Evolutionary conservation across 1,140 invertebrate genomes (phyloP).

Genomic region (Ips nitidus): DNA sequence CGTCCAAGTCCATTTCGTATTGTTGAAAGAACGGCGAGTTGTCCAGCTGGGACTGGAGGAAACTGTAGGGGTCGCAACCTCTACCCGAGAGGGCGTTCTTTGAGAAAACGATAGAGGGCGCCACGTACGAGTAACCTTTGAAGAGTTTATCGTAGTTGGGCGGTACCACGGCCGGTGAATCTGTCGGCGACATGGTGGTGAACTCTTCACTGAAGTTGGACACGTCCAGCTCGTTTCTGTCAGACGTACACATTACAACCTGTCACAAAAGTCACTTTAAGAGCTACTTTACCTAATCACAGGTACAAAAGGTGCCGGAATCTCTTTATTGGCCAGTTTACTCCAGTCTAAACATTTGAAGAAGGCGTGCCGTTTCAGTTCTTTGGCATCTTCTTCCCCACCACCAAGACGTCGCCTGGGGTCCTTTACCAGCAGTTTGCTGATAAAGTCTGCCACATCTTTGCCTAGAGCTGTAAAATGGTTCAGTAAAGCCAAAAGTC

Average conservation of each 20-base stretch:
- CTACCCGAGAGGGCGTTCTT: constrained; percentile 76
- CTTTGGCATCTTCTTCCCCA: constrained; percentile 74
- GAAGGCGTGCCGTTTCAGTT: constrained; percentile 85
- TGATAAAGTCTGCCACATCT: constrained; percentile 65
- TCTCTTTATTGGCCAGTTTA: constrained; percentile 69
- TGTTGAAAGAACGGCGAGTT: constrained; percentile 84
- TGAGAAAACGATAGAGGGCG: constrained; percentile 87
- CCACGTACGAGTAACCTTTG: constrained; percentile 91
- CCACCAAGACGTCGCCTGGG: constrained; percentile 82
- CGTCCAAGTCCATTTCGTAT: constrained; percentile 73
- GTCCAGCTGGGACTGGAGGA: constrained; percentile 55
- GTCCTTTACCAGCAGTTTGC: constrained; percentile 83
- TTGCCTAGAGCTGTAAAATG: constrained; percentile 55
- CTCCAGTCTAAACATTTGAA: constrained; percentile 80
- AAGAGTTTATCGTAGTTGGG: constrained; percentile 86
- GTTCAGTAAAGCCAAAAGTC: constrained; percentile 9
- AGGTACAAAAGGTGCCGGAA: constrained; percentile 81
- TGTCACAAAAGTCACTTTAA: not conserved
- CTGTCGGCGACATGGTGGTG: constrained; percentile 83
- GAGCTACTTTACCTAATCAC: constrained; percentile 57
- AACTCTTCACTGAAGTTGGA: constrained; percentile 97
- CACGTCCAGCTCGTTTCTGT: constrained; percentile 80
- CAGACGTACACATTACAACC: constrained; percentile 25
- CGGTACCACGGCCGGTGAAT: constrained; percentile 87
- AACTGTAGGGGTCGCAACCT: constrained; percentile 45